Conservation (phyloP, 2,113 vertebrate species). For the Calidris pygmaea region DNA sequence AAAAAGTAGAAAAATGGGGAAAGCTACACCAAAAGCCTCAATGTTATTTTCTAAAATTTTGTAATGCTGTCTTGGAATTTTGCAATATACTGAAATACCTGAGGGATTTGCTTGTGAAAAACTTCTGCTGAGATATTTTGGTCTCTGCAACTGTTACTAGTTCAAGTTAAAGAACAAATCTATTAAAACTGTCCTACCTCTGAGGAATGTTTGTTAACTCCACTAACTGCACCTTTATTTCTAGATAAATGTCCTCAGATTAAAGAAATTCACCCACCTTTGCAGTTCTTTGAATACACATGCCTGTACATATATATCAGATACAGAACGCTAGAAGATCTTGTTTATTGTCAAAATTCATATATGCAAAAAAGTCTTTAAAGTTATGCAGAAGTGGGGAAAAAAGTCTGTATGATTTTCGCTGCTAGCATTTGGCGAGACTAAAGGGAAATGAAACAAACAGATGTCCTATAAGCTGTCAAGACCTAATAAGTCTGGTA, state of each 20-base stretch:
- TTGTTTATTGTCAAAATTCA: constrained; percentile 23
- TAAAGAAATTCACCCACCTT: not conserved
- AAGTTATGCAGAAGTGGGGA: constrained; percentile 6
- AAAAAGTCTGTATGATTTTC: not conserved
- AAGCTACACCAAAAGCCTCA: not conserved
- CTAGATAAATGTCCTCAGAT: not conserved
- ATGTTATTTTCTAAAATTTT: not conserved
- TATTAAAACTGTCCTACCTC: not conserved
- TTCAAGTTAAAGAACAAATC: not conserved
- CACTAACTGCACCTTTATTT: not conserved
- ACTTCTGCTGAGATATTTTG: not conserved
- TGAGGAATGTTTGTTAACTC: not conserved
- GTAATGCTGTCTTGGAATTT: not conserved
- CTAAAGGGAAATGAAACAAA: constrained; percentile 54
- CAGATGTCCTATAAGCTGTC: constrained; percentile 59
- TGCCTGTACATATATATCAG: not conserved
- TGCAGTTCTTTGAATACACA: not conserved
- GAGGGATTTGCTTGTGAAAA: not conserved
- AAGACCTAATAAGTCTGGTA: constrained; percentile 72
- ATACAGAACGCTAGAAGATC: not conserved
- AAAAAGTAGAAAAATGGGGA: not conserved
- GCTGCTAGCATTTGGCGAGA: constrained; percentile 60
- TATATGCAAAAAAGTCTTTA: constrained; percentile 1
- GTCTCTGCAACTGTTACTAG: not conserved
- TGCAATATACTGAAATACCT: not conserved